Conservation (phyloP, 2,888 invertebrate genomes). For the Gonocerus acuteangulatus region DNA sequence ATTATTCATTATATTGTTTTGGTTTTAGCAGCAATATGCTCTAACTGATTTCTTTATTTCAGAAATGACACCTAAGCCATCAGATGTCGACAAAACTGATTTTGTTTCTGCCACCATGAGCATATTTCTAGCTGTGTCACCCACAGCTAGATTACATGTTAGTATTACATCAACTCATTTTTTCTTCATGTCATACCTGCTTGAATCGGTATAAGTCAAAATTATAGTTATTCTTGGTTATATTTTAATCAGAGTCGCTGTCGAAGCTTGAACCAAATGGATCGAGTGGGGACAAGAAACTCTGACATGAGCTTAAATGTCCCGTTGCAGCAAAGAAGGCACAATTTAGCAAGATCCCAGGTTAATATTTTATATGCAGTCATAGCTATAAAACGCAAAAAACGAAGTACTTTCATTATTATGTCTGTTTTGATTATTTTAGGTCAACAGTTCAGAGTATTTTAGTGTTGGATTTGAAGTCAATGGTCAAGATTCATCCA, state of each 20-base stretch:
- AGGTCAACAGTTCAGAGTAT: conserved; percentile 66
- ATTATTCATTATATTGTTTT: too few species aligned
- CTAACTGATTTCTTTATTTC: background rate
- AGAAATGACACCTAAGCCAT: conserved; percentile 34
- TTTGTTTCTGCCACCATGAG: conserved; percentile 66
- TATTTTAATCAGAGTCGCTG: conserved; percentile 27
- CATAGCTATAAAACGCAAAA: background rate
- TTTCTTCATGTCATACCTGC: too few species aligned
- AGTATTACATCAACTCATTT: conserved; percentile 39
- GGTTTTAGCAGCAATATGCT: too few species aligned
- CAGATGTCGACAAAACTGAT: conserved; percentile 51
- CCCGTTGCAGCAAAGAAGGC: conserved; percentile 43
- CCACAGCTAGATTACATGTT: conserved; percentile 49
- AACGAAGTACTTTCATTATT: too few species aligned
- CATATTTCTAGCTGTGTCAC: conserved; percentile 65
- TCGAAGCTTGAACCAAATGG: conserved; percentile 34
- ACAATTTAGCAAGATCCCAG: conserved; percentile 54
- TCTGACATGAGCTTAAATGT: conserved; percentile 31
- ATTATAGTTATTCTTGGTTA: background rate
- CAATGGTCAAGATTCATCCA: conserved; percentile 48
- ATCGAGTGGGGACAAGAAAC: conserved; percentile 29
- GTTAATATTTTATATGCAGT: conserved; percentile 41
- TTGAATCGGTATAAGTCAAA: background rate
- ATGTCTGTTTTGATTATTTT: conserved; percentile 34
- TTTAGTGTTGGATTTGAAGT: conserved; percentile 64